Evolutionary conservation across 2,888 invertebrate genomes (phyloP).

Genomic region (Sacculina carcini): DNA sequence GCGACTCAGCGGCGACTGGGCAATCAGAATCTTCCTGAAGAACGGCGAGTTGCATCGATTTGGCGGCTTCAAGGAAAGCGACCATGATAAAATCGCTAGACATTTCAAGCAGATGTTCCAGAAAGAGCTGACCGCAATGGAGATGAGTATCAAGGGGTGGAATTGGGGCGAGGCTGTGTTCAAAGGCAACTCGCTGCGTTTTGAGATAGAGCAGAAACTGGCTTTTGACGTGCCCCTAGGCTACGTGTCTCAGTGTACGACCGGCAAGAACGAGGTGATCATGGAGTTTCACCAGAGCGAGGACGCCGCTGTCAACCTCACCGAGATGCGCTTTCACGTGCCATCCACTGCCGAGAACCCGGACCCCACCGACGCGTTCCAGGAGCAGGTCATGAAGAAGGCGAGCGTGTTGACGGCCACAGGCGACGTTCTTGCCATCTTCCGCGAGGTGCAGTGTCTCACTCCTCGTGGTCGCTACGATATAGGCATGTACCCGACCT

Average conservation of each 20-base stretch:
- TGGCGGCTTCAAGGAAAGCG: slow-evolving; percentile 74
- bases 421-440: slow-evolving; percentile 89
- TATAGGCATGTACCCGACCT: slow-evolving; percentile 73
- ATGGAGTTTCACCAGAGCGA: slow-evolving; percentile 95
- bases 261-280: slow-evolving; percentile 92
- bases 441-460: slow-evolving; percentile 86
- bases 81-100: slow-evolving; percentile 72
- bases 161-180: slow-evolving; percentile 96
- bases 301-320: slow-evolving; percentile 81
- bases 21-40: slow-evolving; percentile 62
- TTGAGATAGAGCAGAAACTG: slow-evolving; percentile 44
- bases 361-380: slow-evolving; percentile 90
- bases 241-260: slow-evolving; percentile 83
- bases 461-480: slow-evolving; percentile 96
- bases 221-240: slow-evolving; percentile 89
- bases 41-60: slow-evolving; percentile 73
- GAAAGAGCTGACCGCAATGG: slow-evolving; percentile 66
- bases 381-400: slow-evolving; percentile 59
- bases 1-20: slow-evolving; percentile 68
- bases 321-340: slow-evolving; percentile 95
- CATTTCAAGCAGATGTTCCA: slow-evolving; percentile 60
- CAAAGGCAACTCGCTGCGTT: slow-evolving; percentile 55
- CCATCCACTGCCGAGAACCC: slow-evolving; percentile 49
- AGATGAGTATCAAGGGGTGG: slow-evolving; percentile 87
- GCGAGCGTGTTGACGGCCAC: slow-evolving; percentile 93